Percentiles rank a stretch among this genome's conserved stretches.
These are phyloP conservation scores for Peromyscus eremicus DNA, from an alignment of 2,797 vertebrate species.

Conservation along the genomic window DNA sequence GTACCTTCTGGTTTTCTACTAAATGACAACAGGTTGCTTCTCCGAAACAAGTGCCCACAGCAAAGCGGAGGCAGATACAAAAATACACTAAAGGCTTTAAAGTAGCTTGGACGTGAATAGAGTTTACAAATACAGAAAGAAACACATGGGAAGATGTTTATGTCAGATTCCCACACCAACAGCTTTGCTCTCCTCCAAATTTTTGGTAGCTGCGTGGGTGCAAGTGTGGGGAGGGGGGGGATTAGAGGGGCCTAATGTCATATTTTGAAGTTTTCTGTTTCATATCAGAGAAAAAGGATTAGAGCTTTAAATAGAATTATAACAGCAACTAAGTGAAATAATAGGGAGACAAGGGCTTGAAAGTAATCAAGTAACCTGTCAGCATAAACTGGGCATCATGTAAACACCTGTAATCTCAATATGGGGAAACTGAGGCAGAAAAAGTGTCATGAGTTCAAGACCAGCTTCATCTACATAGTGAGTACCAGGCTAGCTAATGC, in stretches of 20 bases:
- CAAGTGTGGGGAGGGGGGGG: slow-evolving; percentile 52
- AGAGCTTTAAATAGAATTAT: slow-evolving; percentile 51
- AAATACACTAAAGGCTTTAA: slow-evolving; percentile 73
- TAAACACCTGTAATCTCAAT: background rate
- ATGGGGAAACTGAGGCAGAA: background rate
- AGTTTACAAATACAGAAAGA: slow-evolving; percentile 83
- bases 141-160: slow-evolving; percentile 76
- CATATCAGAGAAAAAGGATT: slow-evolving; percentile 56
- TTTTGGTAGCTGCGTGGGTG: slow-evolving; percentile 74
- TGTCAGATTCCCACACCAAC: slow-evolving; percentile 74
- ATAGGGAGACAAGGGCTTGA: background rate
- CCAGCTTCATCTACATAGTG: background rate
- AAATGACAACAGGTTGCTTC: slow-evolving; percentile 61
- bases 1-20: slow-evolving; percentile 44
- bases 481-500: background rate
- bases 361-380: background rate
- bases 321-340: slow-evolving; percentile 24
- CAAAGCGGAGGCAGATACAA: slow-evolving; percentile 64
- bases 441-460: background rate
- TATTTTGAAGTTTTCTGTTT: slow-evolving; percentile 72
- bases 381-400: background rate
- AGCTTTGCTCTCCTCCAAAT: slow-evolving; percentile 75
- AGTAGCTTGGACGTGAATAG: slow-evolving; percentile 61
- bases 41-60: slow-evolving; percentile 71
- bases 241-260: slow-evolving; percentile 58